A percentile compares a stretch with the other conserved stretches of the same genome.
These are phyloP conservation scores for Aphaenogaster rudis DNA, from an alignment of 1,140 invertebrate species.

Conservation along the genomic window DNA sequence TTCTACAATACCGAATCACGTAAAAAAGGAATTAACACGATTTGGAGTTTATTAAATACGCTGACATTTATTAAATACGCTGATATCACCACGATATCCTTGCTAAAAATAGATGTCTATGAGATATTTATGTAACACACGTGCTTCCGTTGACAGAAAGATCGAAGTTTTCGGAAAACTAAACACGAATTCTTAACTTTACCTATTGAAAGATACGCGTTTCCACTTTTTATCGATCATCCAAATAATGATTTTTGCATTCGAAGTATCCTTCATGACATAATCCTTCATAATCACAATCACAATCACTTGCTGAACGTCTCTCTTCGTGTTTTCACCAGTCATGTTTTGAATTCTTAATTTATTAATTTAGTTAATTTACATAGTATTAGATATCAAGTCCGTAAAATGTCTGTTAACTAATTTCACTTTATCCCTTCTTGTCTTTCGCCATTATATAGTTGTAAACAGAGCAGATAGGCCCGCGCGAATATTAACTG, in stretches of 20 bases:
- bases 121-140: neutral
- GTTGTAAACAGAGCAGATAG: neutral
- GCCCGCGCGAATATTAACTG: neutral
- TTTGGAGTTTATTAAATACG: neutral
- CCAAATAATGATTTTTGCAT: neutral
- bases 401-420: neutral
- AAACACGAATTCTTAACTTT: neutral
- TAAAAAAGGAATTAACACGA: slow-evolving; percentile 7
- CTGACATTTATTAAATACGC: neutral
- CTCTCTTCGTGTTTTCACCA: neutral
- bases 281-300: slow-evolving; percentile 15
- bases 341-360: neutral
- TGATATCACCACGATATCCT: neutral
- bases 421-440: slow-evolving; percentile 27
- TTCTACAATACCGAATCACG: neutral
- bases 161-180: neutral
- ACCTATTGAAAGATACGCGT: neutral
- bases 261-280: neutral
- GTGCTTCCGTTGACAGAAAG: neutral
- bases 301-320: neutral
- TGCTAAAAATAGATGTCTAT: neutral
- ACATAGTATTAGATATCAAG: neutral
- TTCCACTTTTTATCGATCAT: neutral
- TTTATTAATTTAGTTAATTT: slow-evolving; percentile 17
- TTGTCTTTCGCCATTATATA: neutral